A percentile compares a stretch with the other conserved stretches of the same genome.
Conservation (phyloP, 2,888 invertebrate genomes). For the Lasioglossum zephyrum region DNA sequence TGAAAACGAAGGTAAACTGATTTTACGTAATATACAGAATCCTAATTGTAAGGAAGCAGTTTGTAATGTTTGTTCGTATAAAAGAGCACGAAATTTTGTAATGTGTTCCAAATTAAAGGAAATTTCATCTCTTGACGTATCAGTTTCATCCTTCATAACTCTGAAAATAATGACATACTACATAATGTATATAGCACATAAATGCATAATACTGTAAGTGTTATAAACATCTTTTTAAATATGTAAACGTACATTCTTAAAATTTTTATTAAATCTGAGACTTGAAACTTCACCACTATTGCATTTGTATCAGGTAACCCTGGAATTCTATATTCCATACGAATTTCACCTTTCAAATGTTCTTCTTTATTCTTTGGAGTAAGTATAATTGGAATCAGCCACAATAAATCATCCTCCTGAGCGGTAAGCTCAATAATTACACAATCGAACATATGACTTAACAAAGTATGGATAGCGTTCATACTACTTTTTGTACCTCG, state of each 20-base stretch:
- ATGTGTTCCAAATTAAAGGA: slow-evolving; percentile 69
- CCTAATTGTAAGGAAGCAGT: slow-evolving; percentile 74
- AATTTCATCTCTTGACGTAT: slow-evolving; percentile 22
- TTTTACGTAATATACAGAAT: slow-evolving; percentile 73
- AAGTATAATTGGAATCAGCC: slow-evolving; percentile 78
- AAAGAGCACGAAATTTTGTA: slow-evolving; percentile 72
- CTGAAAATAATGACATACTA: slow-evolving; percentile 37
- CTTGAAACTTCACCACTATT: slow-evolving; percentile 71
- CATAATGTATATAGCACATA: not conserved
- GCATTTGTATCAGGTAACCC: slow-evolving; percentile 69
- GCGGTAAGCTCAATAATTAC: slow-evolving; percentile 72
- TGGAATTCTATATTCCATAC: slow-evolving; percentile 76
- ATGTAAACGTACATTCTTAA: slow-evolving; percentile 72
- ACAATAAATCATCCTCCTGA: slow-evolving; percentile 77
- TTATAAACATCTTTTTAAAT: not conserved
- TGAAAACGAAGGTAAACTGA: slow-evolving; percentile 75
- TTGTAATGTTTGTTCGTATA: slow-evolving; percentile 72
- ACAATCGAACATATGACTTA: slow-evolving; percentile 81
- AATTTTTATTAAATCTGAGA: slow-evolving; percentile 68
- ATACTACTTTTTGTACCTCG: slow-evolving; percentile 76
- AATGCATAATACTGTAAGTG: not conserved
- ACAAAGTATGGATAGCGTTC: slow-evolving; percentile 74
- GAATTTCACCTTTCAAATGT: slow-evolving; percentile 61
- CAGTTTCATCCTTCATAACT: slow-evolving; percentile 26
- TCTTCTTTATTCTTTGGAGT: slow-evolving; percentile 59